Evolutionary conservation across 2,888 invertebrate genomes (phyloP), one percentile per base, ranked within the genome.

Genomic region (Epinotia demarniana): DNA sequence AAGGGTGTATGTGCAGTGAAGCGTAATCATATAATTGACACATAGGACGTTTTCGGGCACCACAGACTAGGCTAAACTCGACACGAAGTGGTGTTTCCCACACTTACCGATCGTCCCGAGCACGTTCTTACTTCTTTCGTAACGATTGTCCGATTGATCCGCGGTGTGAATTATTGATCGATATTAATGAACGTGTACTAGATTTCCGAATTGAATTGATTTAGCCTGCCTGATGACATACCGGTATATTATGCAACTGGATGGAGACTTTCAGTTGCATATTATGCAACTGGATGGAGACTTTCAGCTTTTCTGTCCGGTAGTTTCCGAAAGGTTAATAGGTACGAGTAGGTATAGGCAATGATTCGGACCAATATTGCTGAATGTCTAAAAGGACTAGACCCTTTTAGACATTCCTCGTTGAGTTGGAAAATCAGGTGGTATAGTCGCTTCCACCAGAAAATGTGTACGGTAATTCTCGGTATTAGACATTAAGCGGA

Each of bases 21-120:
- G n/a, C 18, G 13, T 55, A 61, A n/a, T 46, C 12, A n/a, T n/a
- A n/a, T n/a, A n/a, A n/a, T n/a, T n/a, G 27, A 49, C 6, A 58
- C 43, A 69, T 70, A 73, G 58, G 57, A 67, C 58, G 55, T 77
- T 72, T 75, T 74, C 57, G 62, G 53, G 68, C 58, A 61, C 68
- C 79, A 82, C 33, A 43, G 69, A 69, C n/a, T 69, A 81, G 82
- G 82, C 81, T 82, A 81, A 79, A 79, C 80, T 73, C 77, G 81
- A 80, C 86, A 86, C 84, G 86, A 87, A 82, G 80, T 80, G 78
- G 75, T 77, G 79, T 82, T 85, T 87, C 85, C 83, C 83, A 84
- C 83, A 86, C 81, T 79, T 76, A 67, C 57, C 68, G 63, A 55
- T 62, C 63, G 77, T 67, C 75, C 68, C 73, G 73, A 58, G 55